Evolutionary conservation across 2,113 vertebrate species (phyloP).

Genomic region (Nothocercus julius): DNA sequence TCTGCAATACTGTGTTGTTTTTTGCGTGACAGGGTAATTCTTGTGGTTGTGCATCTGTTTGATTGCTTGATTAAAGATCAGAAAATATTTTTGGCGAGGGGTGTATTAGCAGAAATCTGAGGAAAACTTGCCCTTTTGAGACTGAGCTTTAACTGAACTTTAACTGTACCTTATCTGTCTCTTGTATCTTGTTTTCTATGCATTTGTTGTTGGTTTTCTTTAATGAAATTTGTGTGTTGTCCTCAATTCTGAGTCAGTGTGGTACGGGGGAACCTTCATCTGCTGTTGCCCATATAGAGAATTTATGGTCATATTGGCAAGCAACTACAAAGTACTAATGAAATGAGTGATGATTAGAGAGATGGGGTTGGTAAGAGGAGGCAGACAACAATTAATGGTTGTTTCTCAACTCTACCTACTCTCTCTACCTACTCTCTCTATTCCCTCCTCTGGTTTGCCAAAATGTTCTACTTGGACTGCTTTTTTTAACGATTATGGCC

Average conservation of each 20-base stretch:
- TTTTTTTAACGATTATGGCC: slow-evolving; percentile 34
- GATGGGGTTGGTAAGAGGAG: background rate
- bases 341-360: slow-evolving; percentile 18
- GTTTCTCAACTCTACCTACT: background rate
- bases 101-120: background rate
- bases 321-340: slow-evolving; percentile 7
- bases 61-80: slow-evolving; percentile 25
- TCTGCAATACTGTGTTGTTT: background rate
- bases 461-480: background rate
- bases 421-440: background rate
- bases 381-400: slow-evolving; percentile 6
- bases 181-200: background rate
- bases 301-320: background rate
- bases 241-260: background rate
- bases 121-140: background rate
- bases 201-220: background rate
- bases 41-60: background rate
- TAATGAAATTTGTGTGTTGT: background rate
- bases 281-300: background rate
- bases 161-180: background rate
- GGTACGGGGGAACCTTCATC: background rate
- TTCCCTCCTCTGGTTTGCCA: background rate
- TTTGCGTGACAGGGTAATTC: background rate
- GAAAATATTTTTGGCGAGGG: slow-evolving; percentile 29
- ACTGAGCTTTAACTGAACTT: background rate